Evolutionary conservation across 2,113 vertebrate genomes (phyloP).

Genomic region (Myrmecophaga tridactyla): DNA sequence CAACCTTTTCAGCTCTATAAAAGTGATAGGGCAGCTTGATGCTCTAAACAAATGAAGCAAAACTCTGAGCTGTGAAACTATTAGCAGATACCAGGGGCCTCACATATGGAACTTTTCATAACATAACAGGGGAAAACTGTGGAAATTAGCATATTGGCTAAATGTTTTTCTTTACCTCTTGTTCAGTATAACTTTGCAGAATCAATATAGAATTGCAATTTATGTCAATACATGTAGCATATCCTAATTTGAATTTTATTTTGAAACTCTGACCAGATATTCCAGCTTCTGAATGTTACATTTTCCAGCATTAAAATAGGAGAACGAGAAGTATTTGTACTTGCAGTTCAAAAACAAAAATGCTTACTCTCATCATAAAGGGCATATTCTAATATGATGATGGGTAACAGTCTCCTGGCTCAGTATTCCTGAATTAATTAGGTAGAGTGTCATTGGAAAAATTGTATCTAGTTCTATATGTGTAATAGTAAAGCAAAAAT

Average conservation of each 20-base stretch:
- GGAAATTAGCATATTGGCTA: constrained; percentile 62
- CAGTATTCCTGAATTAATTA: not conserved
- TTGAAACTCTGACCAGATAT: not conserved
- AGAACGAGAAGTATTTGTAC: not conserved
- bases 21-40: constrained; percentile 73
- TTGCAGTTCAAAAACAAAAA: not conserved
- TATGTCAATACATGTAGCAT: constrained; percentile 44
- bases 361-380: not conserved
- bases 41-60: constrained; percentile 73
- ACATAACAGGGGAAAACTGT: constrained; percentile 55
- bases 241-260: constrained; percentile 10
- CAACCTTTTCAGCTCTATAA: constrained; percentile 75
- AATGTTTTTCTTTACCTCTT: constrained; percentile 43
- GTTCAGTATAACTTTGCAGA: constrained; percentile 55
- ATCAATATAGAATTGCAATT: constrained; percentile 59
- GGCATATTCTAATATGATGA: not conserved
- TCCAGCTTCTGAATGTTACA: not conserved
- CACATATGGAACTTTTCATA: constrained; percentile 63
- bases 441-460: not conserved
- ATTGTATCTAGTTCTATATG: not conserved
- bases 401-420: not conserved
- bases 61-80: constrained; percentile 66
- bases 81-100: constrained; percentile 71
- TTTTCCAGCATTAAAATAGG: not conserved
- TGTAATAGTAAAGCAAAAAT: not conserved